A percentile compares a stretch with the other conserved stretches of the same genome.
These are phyloP conservation scores for Hypocryptadius cinnamomeus DNA, from an alignment of 2,113 vertebrate species.

Conservation along the genomic window DNA sequence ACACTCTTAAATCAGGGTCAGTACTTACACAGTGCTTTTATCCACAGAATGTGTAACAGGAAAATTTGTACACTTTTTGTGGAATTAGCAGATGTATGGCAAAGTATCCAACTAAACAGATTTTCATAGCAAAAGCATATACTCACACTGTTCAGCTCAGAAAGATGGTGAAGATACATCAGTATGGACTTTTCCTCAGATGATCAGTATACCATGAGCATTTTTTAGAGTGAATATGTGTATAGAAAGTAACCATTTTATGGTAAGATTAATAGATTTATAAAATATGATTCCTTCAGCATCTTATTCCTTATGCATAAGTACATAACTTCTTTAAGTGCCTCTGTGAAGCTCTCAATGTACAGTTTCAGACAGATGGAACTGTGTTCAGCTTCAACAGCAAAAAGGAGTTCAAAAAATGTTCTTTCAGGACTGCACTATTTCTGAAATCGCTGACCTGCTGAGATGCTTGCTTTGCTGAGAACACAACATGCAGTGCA, in stretches of 20 bases:
- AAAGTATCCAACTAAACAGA: background rate
- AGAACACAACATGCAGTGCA: background rate
- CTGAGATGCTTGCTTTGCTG: conserved; percentile 12
- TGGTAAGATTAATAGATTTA: background rate
- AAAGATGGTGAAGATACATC: background rate
- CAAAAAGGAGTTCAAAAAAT: conserved; percentile 1
- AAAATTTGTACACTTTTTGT: background rate
- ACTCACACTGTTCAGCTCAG: background rate
- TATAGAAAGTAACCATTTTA: background rate
- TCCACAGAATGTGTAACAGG: background rate
- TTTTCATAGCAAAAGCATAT: background rate
- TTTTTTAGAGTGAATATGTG: background rate
- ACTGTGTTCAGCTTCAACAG: background rate
- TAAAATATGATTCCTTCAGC: background rate
- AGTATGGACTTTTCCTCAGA: background rate
- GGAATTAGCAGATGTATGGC: background rate
- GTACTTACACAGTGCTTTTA: background rate
- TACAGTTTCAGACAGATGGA: background rate
- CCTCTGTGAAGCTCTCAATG: background rate
- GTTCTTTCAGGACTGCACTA: background rate
- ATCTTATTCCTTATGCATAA: background rate
- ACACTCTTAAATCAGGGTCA: background rate
- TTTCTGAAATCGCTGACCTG: conserved; percentile 9
- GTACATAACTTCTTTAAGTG: background rate
- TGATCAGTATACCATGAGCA: background rate